Base-by-base conservation (phyloP, 2,888 invertebrate species). In the Gnatocerus cornutus region DNA sequence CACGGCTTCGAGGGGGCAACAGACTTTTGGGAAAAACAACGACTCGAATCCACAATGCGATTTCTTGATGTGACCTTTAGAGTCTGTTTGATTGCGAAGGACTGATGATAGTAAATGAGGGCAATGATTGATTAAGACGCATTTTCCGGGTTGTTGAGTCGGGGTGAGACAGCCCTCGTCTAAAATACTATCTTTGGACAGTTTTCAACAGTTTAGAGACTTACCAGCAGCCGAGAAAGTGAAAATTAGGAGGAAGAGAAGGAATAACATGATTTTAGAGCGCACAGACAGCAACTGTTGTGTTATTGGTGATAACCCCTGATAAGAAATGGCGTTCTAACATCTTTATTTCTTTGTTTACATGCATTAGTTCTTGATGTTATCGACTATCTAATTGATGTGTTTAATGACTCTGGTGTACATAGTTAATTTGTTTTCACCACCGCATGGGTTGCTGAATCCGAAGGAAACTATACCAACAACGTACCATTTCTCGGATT, bases 121-220 rank as follows among this genome's bases (percentile, higher is more conserved):
- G 14, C 58, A 58, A 7, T 58, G 43, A 21, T 58, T 58, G 43
- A 58, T 58, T 45, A 58, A 41, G 16, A 58, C 58, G 41, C 58
- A 58, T 58, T 58, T 58, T 43, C 58, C 58, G 16, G 27, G 45
- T 45, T 45, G 29, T 3, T 30, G 12, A 13, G 39, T 45, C 4
- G 45, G 43, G 4, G 58, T 58, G 43, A 45, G 45, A 13, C 58
- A 58, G 7, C 6, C 9, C 14, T 52, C n/a, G 13, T 29, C 52
- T 52, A 8, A 52, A 52, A 41, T 41, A 12, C 2, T 41, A 12
- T 10, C 6, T 41, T 12, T 12, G n/a, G n/a, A n/a, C n/a, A n/a
- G n/a, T 41, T 41, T 41, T 41, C 2, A 3, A 13, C 2, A 6
- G 2, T 41, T 41, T 37, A 5, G 37, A 5, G 8, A 37, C 41